Conservation (phyloP, 2,888 invertebrate genomes). For the Norana najaformis region DNA sequence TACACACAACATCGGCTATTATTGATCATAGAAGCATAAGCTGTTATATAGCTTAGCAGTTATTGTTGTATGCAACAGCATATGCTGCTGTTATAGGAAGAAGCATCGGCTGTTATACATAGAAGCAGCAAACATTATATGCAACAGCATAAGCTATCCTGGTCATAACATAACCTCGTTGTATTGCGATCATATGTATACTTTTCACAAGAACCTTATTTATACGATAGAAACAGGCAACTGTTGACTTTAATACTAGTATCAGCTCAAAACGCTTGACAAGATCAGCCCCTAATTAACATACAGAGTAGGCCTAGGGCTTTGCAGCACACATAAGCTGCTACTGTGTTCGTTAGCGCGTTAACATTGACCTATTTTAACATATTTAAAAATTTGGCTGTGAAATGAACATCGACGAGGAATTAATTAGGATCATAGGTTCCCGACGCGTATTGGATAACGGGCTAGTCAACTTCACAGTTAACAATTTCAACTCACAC, state of each 20-base stretch:
- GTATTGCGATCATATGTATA: too few species aligned
- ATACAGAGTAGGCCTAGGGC: not conserved
- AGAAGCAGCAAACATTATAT: too few species aligned
- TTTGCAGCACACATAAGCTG: too few species aligned
- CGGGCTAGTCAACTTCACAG: not conserved
- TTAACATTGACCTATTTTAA: not conserved
- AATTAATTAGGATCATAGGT: not conserved
- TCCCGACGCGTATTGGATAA: not conserved
- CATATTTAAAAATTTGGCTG: not conserved
- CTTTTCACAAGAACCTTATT: not conserved
- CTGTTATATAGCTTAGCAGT: not conserved
- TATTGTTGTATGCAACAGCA: not conserved
- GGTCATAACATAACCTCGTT: too few species aligned
- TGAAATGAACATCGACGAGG: not conserved
- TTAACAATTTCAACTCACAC: not conserved
- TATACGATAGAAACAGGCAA: not conserved
- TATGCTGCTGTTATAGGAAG: too few species aligned
- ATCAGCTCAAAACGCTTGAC: not conserved
- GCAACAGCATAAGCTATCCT: too few species aligned
- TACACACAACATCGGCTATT: too few species aligned
- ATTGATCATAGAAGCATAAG: not conserved
- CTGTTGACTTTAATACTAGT: not conserved
- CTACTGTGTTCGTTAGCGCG: not conserved
- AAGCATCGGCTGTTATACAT: too few species aligned
- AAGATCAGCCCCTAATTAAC: not conserved